Percentiles rank a stretch among this genome's conserved stretches.
Evolutionary conservation across 1,140 invertebrate genomes (phyloP).

Genomic region (Eriocheir sinensis): DNA sequence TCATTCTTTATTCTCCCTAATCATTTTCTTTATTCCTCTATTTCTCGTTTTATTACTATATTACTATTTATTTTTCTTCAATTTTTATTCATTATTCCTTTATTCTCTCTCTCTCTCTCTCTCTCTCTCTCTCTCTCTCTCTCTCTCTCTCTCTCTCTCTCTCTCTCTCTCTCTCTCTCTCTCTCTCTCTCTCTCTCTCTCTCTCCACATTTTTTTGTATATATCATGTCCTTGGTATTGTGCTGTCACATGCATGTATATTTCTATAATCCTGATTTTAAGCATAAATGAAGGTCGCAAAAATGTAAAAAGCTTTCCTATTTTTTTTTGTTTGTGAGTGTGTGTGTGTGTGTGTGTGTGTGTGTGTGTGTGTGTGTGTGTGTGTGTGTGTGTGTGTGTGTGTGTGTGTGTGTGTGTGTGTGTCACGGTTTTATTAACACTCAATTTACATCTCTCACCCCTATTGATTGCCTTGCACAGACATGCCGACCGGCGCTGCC

Average conservation of each 20-base stretch:
- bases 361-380: constrained; percentile 14
- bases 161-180: neutral
- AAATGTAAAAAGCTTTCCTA: neutral
- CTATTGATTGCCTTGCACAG: too few species aligned
- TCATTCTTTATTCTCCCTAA: too few species aligned
- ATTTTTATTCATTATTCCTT: too few species aligned
- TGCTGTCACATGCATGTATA: neutral
- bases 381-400: constrained; percentile 22
- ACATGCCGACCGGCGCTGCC: too few species aligned
- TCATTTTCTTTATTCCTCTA: too few species aligned
- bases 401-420: constrained; percentile 22
- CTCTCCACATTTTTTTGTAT: too few species aligned
- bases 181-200: neutral
- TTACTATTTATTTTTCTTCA: too few species aligned
- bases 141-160: constrained; percentile 27
- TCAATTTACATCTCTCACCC: too few species aligned
- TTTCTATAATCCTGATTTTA: neutral
- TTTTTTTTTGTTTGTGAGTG: neutral
- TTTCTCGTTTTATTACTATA: too few species aligned
- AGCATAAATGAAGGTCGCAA: neutral
- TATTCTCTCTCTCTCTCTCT: constrained; percentile 43
- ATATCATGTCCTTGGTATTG: too few species aligned
- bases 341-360: neutral
- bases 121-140: constrained; percentile 22
- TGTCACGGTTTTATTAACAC: too few species aligned